phyloP scores from a whole-genome alignment of 2,888 invertebrate species.

The Drosophila maculinotata region DNA sequence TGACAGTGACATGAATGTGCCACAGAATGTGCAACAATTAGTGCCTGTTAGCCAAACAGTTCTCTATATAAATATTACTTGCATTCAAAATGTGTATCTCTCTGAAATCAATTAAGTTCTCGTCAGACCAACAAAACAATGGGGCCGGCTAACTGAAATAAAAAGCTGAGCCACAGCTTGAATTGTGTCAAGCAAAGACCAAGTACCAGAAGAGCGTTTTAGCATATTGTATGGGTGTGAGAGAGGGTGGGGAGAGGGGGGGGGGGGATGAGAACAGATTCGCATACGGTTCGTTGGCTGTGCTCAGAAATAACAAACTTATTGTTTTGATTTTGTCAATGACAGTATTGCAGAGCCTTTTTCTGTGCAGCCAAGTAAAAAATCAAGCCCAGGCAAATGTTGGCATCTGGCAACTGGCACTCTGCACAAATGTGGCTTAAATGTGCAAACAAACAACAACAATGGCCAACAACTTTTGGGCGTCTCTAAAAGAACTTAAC shows the following conservation, averaged over 20 bases:
- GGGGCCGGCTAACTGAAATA: neutral
- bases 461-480: conserved; percentile 5
- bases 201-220: conserved; percentile 7
- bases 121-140: conserved; percentile 16
- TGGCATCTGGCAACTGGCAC: conserved; percentile 48
- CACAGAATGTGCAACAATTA: conserved; percentile 59
- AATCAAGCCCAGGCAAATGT: conserved; percentile 55
- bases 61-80: conserved; percentile 42
- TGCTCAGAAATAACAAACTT: conserved; percentile 71
- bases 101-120: conserved; percentile 53
- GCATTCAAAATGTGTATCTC: conserved; percentile 32
- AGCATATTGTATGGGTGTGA: conserved; percentile 38
- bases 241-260: neutral
- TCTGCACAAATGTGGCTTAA: conserved; percentile 57
- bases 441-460: conserved; percentile 33
- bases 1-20: conserved; percentile 52
- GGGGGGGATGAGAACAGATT: neutral
- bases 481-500: neutral
- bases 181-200: conserved; percentile 27
- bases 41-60: conserved; percentile 50
- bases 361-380: conserved; percentile 69
- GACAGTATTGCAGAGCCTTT: conserved; percentile 58
- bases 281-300: conserved; percentile 60
- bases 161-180: conserved; percentile 28
- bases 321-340: conserved; percentile 80